These are phyloP conservation scores for Pemphigus obesinymphae DNA, from an alignment of 1,140 invertebrate species.

Conservation along the genomic window DNA sequence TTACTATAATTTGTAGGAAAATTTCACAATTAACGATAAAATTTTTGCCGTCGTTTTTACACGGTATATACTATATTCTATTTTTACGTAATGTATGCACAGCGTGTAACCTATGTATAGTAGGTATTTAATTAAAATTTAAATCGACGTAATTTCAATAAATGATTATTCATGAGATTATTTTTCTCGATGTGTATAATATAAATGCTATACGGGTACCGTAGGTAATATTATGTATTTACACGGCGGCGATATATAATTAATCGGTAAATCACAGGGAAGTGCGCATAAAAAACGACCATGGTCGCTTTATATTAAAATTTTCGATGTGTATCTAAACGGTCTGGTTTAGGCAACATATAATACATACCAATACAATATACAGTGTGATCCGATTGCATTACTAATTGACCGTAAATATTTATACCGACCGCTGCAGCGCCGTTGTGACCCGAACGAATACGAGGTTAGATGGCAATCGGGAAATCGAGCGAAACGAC, in stretches of 20 bases:
- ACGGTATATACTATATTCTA: too few species aligned
- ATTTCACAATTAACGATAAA: too few species aligned
- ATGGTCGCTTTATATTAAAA: background rate
- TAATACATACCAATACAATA: background rate
- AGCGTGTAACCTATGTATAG: background rate
- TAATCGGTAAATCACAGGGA: background rate
- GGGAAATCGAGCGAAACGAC: background rate
- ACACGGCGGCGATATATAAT: too few species aligned
- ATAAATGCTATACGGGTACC: too few species aligned
- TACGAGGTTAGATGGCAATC: conserved; percentile 24
- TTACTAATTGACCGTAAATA: conserved; percentile 19
- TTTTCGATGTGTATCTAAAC: background rate
- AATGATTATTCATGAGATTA: background rate
- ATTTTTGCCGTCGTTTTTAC: too few species aligned
- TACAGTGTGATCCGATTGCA: background rate
- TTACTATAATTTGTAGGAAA: too few species aligned
- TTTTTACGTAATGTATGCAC: too few species aligned
- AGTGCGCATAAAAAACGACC: background rate
- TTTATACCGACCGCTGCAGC: background rate
- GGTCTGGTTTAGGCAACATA: background rate
- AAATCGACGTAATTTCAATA: background rate
- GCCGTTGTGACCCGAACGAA: background rate
- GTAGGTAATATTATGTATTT: too few species aligned
- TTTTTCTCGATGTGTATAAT: background rate
- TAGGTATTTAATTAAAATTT: background rate